Evolutionary conservation across 2,113 vertebrate species (phyloP).

Genomic region (Pseudopipra pipra): DNA sequence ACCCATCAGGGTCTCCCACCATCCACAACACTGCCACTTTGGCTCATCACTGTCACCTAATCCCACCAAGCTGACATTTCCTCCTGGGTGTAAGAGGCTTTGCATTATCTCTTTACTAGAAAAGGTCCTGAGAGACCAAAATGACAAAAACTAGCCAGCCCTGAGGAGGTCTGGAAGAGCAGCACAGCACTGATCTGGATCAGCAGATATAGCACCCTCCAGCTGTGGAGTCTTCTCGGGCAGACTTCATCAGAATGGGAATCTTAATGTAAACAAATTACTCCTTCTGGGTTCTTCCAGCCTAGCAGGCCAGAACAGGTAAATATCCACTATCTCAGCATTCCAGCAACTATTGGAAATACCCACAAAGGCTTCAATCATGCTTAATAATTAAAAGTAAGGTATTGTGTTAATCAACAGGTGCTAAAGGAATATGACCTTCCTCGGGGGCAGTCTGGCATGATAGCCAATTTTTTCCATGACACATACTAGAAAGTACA

Average conservation of each 20-base stretch:
- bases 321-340: constrained; percentile 30
- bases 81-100: background rate
- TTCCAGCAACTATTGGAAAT: constrained; percentile 36
- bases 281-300: background rate
- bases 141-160: background rate
- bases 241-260: background rate
- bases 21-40: background rate
- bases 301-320: constrained; percentile 44
- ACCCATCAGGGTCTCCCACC: background rate
- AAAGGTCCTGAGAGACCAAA: background rate
- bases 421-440: constrained; percentile 8
- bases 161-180: background rate
- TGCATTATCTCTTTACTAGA: background rate
- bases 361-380: constrained; percentile 25
- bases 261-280: constrained; percentile 25
- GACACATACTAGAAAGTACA: constrained; percentile 25
- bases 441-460: background rate
- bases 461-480: constrained; percentile 4
- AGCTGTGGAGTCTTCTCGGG: background rate
- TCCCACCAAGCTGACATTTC: background rate
- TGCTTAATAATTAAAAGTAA: constrained; percentile 32
- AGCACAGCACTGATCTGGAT: background rate
- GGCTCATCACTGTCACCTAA: background rate
- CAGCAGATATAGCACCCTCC: background rate
- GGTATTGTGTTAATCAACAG: constrained; percentile 32